These are phyloP conservation scores for Cygnus olor DNA, from an alignment of 2,797 vertebrate species.

Conservation along the genomic window DNA sequence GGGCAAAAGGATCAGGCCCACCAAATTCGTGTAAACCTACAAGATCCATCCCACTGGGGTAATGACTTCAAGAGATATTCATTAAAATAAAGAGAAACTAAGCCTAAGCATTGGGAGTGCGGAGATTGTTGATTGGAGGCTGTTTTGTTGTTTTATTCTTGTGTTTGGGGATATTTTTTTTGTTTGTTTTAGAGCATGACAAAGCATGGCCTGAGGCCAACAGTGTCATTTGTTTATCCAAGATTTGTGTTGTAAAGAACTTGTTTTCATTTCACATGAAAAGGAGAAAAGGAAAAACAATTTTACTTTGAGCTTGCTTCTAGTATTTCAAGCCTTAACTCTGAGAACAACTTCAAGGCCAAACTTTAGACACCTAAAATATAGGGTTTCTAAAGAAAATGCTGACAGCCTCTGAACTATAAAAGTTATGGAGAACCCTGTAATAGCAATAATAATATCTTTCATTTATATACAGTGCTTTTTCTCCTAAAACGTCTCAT, in stretches of 20 bases:
- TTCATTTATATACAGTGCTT: conserved; percentile 15
- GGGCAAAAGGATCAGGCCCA: neutral
- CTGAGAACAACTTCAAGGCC: neutral
- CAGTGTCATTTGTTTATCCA: neutral
- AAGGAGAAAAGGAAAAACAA: neutral
- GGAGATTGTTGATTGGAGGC: neutral
- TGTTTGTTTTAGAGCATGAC: neutral
- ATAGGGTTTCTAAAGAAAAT: conserved; percentile 39
- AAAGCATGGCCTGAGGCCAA: neutral
- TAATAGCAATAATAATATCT: conserved; percentile 54
- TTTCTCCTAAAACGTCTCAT: conserved; percentile 19
- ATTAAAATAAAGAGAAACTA: neutral
- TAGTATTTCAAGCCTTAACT: neutral
- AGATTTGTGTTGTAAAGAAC: neutral
- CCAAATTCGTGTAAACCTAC: neutral
- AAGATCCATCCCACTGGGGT: neutral
- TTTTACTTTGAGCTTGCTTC: neutral
- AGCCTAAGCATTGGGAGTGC: neutral
- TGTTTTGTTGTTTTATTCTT: neutral
- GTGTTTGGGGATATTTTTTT: neutral
- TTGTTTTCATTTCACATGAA: neutral
- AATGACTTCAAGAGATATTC: neutral
- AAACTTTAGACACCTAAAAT: conserved; percentile 34
- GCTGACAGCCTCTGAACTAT: conserved; percentile 33
- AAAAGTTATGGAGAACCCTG: conserved; percentile 20